Evolutionary conservation across 2,888 invertebrate genomes (phyloP), one percentile per base, ranked within the genome.

Genomic region (Brachyptera putata): DNA sequence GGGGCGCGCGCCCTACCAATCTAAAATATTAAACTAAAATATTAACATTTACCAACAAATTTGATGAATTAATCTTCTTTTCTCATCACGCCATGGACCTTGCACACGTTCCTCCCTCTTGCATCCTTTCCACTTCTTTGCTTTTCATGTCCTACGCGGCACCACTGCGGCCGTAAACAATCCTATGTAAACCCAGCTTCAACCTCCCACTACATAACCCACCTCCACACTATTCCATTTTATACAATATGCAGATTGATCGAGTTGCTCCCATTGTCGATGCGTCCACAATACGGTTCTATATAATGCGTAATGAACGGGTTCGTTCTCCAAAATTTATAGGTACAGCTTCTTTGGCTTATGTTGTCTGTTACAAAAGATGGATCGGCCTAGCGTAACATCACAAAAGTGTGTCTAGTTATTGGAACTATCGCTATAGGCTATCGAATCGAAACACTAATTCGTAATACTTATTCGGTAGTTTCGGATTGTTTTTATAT

Each of bases 251-350:
- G 50, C 50, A 50, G 50, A 50, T 50, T 50, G 50, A 50, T 50
- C 7, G 50, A 14, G 16, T 30, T 30, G 50, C 34, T 30, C 26
- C 50, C 30, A 50, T 50, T 50, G 50, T 50, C 50, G 30, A 50
- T 50, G 7, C 39, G 7, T 14, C 39, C n/a, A 9, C 50, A 14
- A 25, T 50, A 30, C 9, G 24, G 24, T 46, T 34, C 36, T 53
- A 36, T 36, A 36, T 36, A 30, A 5, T 21, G 18, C 34, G 48
- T 57, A 57, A 57, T 24, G 57, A 48, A 57, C 57, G 46, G 57
- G 57, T 48, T 36, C 26, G 43, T 30, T 57, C 57, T 48, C 57
- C 57, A 36, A 57, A 56, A 57, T 57, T 57, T 57, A 57, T 57
- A 48, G 57, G 43, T 57, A 57, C 57, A 43, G 57, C 57, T 57